Percentiles rank a stretch among this genome's conserved stretches.
Conservation (phyloP, 2,113 vertebrate species). For the Protomyctophum bolini region DNA sequence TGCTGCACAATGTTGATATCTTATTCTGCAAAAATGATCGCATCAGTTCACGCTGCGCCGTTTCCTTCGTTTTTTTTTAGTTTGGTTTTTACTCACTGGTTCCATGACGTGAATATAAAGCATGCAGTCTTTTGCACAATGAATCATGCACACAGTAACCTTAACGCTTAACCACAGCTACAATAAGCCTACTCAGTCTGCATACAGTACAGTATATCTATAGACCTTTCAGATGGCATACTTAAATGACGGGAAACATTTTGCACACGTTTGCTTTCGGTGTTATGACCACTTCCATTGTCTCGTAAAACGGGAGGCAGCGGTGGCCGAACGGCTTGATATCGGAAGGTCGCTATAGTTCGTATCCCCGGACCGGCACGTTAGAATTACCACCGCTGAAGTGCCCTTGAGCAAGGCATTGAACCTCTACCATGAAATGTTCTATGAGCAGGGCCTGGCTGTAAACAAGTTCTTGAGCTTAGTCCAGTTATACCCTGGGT, state of each 20-base stretch:
- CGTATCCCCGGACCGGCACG: too few species aligned
- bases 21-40: neutral
- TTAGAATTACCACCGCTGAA: too few species aligned
- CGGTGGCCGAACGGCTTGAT: too few species aligned
- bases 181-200: slow-evolving; percentile 24
- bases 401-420: too few species aligned
- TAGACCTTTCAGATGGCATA: slow-evolving; percentile 50
- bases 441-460: too few species aligned
- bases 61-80: slow-evolving; percentile 15
- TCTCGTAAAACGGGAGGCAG: slow-evolving; percentile 23
- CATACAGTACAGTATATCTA: slow-evolving; percentile 2
- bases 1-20: slow-evolving; percentile 7
- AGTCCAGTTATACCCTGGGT: too few species aligned
- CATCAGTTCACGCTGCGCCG: slow-evolving; percentile 4
- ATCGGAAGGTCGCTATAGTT: too few species aligned
- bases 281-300: slow-evolving; percentile 24
- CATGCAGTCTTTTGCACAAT: slow-evolving; percentile 35
- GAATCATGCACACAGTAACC: slow-evolving; percentile 7
- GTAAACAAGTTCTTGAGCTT: too few species aligned
- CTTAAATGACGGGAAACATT: slow-evolving; percentile 38
- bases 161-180: neutral
- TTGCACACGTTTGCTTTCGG: slow-evolving; percentile 50
- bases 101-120: slow-evolving; percentile 17
- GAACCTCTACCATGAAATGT: too few species aligned
- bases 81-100: neutral